Conservation (phyloP, 2,797 vertebrate species). For the Masticophis lateralis region DNA sequence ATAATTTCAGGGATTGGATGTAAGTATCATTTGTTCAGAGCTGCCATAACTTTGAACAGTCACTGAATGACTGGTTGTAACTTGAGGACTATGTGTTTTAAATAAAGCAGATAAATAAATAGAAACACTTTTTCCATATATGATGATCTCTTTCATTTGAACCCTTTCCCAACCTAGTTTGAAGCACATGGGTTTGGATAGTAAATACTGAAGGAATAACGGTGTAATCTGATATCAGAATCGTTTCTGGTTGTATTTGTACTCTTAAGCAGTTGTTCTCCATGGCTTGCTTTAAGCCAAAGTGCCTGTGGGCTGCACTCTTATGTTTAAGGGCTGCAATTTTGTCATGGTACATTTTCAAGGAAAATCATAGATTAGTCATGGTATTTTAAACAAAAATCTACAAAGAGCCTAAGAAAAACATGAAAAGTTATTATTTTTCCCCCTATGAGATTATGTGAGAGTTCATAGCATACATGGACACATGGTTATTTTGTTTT, state of each 20-base stretch:
- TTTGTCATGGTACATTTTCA: constrained; percentile 64
- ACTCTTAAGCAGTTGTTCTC: constrained; percentile 37
- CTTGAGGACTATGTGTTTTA: not conserved
- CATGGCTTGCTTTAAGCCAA: constrained; percentile 42
- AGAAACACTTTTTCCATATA: not conserved
- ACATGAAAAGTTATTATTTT: not conserved
- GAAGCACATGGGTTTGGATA: constrained; percentile 30
- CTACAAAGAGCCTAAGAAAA: constrained; percentile 42
- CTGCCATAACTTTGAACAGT: not conserved
- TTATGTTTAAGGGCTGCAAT: constrained; percentile 59
- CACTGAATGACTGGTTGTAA: not conserved
- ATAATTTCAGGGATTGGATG: not conserved
- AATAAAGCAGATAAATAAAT: not conserved
- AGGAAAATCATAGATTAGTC: constrained; percentile 63
- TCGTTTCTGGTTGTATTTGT: constrained; percentile 51
- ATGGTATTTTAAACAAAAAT: constrained; percentile 49
- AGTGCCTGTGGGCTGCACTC: constrained; percentile 54
- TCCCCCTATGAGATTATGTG: not conserved
- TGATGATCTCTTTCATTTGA: constrained; percentile 32
- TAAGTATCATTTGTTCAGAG: not conserved
- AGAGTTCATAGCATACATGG: not conserved
- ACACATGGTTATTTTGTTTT: not conserved
- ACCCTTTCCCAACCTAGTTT: constrained; percentile 16
- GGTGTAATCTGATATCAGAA: constrained; percentile 41
- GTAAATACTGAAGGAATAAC: constrained; percentile 35